These are phyloP conservation scores for Halichoeres trimaculatus DNA, from an alignment of 2,113 vertebrate species.

Conservation along the genomic window DNA sequence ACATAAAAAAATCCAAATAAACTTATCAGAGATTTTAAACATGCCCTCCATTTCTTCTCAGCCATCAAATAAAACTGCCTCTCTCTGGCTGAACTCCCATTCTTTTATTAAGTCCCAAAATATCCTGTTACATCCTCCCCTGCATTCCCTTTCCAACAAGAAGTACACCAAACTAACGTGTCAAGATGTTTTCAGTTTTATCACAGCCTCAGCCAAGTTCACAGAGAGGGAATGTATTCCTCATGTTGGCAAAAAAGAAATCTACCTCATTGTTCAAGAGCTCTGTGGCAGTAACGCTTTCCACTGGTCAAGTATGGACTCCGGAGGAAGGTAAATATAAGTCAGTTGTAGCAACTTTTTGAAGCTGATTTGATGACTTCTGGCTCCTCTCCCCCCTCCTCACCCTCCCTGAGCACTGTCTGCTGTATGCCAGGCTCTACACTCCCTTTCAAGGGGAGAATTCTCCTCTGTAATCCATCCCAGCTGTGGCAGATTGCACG, in stretches of 20 bases:
- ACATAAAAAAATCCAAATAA: conserved; percentile 53
- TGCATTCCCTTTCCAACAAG: conserved; percentile 19
- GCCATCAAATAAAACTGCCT: conserved; percentile 42
- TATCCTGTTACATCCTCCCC: conserved; percentile 6
- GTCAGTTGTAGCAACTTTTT: conserved; percentile 11
- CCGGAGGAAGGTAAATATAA: not conserved
- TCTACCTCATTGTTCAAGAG: conserved; percentile 1
- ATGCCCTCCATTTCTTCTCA: conserved; percentile 16
- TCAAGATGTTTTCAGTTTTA: conserved; percentile 31
- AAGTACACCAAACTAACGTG: conserved; percentile 20
- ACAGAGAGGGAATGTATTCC: conserved; percentile 1
- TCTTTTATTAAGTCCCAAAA: conserved; percentile 3
- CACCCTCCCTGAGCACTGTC: conserved; percentile 14
- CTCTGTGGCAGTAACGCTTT: not conserved
- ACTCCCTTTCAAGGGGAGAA: conserved; percentile 82
- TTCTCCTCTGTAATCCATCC: conserved; percentile 86
- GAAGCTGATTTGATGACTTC: conserved; percentile 21
- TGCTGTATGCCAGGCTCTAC: conserved; percentile 51
- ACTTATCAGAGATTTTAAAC: conserved; percentile 43
- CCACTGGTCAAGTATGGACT: not conserved
- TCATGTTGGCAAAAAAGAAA: not conserved
- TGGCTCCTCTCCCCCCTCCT: conserved; percentile 15
- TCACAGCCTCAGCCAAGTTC: not conserved
- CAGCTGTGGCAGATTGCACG: conserved; percentile 87
- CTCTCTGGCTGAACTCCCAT: conserved; percentile 22